Evolutionary conservation across 2,888 invertebrate genomes (phyloP), one percentile per base, ranked within the genome.

Genomic region (Myopa tessellatipennis): DNA sequence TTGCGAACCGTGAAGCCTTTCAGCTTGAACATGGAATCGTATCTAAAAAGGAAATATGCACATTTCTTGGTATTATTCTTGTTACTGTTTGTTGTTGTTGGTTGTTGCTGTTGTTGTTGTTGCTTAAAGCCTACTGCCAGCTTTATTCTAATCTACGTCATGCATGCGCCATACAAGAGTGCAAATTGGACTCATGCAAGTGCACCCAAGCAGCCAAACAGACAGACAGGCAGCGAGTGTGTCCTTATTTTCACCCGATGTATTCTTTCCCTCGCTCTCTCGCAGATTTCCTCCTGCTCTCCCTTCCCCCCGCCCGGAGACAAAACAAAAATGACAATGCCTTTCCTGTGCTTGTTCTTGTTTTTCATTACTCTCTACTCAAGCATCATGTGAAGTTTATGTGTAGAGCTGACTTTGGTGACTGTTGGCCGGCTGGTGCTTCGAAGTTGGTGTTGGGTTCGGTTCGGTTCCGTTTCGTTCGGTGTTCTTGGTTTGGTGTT

Each of bases 401-500:
- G 36, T 65, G 67, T 36, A 34, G 34, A 34, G 38, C 14, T 36
- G 65, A 14, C 6, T 65, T 10, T 65, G 65, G 36, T 65, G 38
- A 34, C 14, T 14, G 65, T 34, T 65, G 65, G 65, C 34, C 36
- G 12, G 12, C 4, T 38, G 65, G 16, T 14, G 65, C 34, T 61
- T 18, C 61, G 26, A 14, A 26, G 34, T n/a, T 10, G 61, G 26
- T 55, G 14, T 61, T 61, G 18, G 61, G 4, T 36, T 65, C 65
- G 36, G 10, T 58, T 58, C 18, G 58, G 34, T 65, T 65, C 36
- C 12, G 26, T 65, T 65, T 5, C 38, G 38, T 34, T 65, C 16
- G 65, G 26, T 65, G 38, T 36, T 38, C 34, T 34, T 60, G 40
- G 60, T 78, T 74, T 80, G 78, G 80, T 82, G 82, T 80, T 82